A percentile compares a stretch with the other conserved stretches of the same genome.
phyloP scores from a whole-genome alignment of 2,113 vertebrate species.

The Nyctereutes procyonoides region DNA sequence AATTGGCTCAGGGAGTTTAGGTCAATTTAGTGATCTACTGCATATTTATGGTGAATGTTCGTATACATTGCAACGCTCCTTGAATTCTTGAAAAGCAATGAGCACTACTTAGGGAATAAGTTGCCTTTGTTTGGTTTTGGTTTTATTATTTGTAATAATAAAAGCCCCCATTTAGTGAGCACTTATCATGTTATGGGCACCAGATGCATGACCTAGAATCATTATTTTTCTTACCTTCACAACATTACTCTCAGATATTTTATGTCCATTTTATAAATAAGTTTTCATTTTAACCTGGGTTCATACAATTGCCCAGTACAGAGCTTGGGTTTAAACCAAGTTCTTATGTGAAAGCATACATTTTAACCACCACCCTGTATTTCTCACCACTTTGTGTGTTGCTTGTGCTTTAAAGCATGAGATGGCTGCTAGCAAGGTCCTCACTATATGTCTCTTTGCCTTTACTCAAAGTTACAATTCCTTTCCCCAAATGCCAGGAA shows the following conservation, averaged over 20 bases:
- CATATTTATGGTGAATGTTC: not conserved
- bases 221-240: not conserved
- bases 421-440: not conserved
- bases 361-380: not conserved
- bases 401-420: not conserved
- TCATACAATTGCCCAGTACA: not conserved
- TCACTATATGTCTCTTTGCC: not conserved
- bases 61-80: not conserved
- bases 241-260: not conserved
- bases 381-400: not conserved
- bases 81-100: constrained; percentile 12
- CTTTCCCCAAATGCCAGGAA: not conserved
- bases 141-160: constrained; percentile 23
- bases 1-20: not conserved
- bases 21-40: not conserved
- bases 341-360: not conserved
- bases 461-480: not conserved
- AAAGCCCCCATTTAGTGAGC: not conserved
- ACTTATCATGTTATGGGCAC: not conserved
- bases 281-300: not conserved
- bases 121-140: not conserved
- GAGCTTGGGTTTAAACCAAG: not conserved
- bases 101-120: not conserved
- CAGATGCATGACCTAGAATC: not conserved
- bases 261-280: not conserved